phyloP scores from a whole-genome alignment of 64 coral and sea anemone species.

The Pachyseris speciosa region DNA sequence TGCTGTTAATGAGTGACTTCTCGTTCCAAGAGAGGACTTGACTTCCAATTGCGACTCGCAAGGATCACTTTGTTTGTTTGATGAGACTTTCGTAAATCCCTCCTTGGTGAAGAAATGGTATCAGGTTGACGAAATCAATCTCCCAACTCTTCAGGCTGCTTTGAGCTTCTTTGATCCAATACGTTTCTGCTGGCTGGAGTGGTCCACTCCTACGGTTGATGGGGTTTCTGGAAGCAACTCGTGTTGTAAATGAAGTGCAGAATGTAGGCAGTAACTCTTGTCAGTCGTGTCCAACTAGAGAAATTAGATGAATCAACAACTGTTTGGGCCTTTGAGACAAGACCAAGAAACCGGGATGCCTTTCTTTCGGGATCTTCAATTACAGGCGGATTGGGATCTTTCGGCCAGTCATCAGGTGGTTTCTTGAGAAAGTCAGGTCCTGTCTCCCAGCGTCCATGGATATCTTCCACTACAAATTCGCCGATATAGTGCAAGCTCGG shows the following conservation, averaged over 20 bases:
- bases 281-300: too few relatives aligned
- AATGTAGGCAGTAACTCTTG: too few relatives aligned
- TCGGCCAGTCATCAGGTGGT: not conserved
- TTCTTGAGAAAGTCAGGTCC: conserved; percentile 16
- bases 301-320: too few relatives aligned
- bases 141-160: too few relatives aligned
- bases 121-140: not conserved
- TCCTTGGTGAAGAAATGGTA: not conserved
- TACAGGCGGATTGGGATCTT: too few relatives aligned
- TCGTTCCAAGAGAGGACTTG: conserved; percentile 5
- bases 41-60: not conserved
- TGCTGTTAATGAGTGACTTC: conserved; percentile 2
- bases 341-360: too few relatives aligned
- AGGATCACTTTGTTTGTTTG: not conserved
- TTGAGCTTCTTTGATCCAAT: not conserved
- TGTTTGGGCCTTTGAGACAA: too few relatives aligned
- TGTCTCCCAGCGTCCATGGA: not conserved
- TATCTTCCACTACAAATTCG: not conserved
- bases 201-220: not conserved
- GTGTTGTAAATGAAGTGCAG: too few relatives aligned
- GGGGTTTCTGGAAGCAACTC: not conserved
- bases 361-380: too few relatives aligned
- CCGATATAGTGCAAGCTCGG: too few relatives aligned
- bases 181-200: conserved; percentile 21
- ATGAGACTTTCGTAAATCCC: not conserved